phyloP scores from a whole-genome alignment of 2,888 invertebrate genomes.

The Leptopterna dolabrata region DNA sequence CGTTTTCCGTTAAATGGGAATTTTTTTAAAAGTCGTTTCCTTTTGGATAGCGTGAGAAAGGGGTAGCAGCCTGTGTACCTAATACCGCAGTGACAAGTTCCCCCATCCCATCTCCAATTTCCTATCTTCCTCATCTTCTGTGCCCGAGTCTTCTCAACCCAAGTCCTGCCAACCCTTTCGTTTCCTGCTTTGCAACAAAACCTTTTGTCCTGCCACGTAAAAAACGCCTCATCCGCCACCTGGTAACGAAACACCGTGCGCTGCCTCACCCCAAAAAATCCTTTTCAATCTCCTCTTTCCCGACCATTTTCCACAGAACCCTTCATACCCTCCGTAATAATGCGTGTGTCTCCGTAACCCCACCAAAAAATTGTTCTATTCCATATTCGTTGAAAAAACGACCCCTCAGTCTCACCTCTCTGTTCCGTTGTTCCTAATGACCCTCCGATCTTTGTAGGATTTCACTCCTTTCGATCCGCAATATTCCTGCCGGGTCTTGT shows the following conservation, averaged over 20 bases:
- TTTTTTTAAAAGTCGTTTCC: background rate
- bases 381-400: background rate
- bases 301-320: background rate
- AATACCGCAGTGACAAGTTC: background rate
- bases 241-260: conserved; percentile 36
- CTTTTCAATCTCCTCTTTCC: background rate
- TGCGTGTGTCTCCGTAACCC: conserved; percentile 9
- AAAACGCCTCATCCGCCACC: conserved; percentile 27
- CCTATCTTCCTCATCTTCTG: background rate
- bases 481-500: too few relatives aligned
- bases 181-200: conserved; percentile 17
- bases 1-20: too few relatives aligned
- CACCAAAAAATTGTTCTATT: background rate
- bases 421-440: conserved; percentile 38
- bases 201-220: background rate
- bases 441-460: conserved; percentile 18
- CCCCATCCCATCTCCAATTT: conserved; percentile 25
- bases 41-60: background rate
- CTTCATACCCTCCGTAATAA: background rate
- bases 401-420: background rate
- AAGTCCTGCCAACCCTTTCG: conserved; percentile 32
- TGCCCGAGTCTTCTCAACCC: background rate
- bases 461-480: conserved; percentile 4
- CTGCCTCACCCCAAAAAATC: conserved; percentile 23
- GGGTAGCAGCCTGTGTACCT: background rate